Evolutionary conservation across 2,113 vertebrate species (phyloP).

Genomic region (Dissostichus mawsoni): DNA sequence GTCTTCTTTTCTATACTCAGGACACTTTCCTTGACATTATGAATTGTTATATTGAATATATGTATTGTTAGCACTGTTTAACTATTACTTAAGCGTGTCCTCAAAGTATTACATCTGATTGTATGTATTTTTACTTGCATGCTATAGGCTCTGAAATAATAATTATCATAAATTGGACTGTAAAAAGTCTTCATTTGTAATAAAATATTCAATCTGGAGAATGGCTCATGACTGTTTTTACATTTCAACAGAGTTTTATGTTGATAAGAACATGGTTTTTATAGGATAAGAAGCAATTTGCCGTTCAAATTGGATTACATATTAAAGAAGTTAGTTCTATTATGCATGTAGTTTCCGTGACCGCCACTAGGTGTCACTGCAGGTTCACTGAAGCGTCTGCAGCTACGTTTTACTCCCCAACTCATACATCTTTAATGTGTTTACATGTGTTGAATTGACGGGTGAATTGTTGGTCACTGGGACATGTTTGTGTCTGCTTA

Average conservation of each 20-base stretch:
- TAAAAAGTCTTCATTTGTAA: not conserved
- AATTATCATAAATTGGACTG: not conserved
- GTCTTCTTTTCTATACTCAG: not conserved
- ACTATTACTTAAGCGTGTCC: not conserved
- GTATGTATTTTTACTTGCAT: not conserved
- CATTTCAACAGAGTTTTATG: not conserved
- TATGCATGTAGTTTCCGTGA: not conserved
- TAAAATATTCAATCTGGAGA: not conserved
- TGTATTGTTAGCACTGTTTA: not conserved
- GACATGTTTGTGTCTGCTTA: too few relatives aligned
- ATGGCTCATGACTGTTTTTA: not conserved
- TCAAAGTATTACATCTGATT: not conserved
- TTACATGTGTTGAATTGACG: too few relatives aligned
- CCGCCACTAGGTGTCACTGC: conserved; percentile 44
- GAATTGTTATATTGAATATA: not conserved
- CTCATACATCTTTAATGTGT: too few relatives aligned
- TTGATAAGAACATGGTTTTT: not conserved
- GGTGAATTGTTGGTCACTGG: too few relatives aligned
- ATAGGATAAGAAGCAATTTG: not conserved
- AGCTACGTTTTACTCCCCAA: too few relatives aligned
- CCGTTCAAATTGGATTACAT: not conserved
- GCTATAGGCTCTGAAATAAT: not conserved
- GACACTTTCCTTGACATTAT: not conserved
- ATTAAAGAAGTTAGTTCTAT: not conserved
- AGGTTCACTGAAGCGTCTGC: not conserved